Conservation (phyloP, 1,140 invertebrate species). For the Neoseiulus cucumeris region DNA sequence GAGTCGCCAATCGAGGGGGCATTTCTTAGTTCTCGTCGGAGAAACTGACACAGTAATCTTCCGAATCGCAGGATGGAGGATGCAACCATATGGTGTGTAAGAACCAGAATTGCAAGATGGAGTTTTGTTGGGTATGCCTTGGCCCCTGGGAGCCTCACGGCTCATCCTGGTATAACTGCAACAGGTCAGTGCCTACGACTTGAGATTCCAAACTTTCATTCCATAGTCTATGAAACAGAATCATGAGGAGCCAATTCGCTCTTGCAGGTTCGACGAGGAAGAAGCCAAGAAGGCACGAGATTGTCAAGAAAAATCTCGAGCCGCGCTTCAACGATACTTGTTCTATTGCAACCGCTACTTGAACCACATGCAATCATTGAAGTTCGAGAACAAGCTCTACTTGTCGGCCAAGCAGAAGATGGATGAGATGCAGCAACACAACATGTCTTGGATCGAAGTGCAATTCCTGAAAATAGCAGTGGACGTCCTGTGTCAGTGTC, state of each 20-base stretch:
- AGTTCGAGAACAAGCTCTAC: slow-evolving; percentile 90
- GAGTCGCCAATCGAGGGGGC: neutral
- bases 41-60: slow-evolving; percentile 23
- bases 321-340: slow-evolving; percentile 75
- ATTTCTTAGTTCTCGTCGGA: neutral
- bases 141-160: slow-evolving; percentile 97
- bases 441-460: slow-evolving; percentile 99
- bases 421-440: slow-evolving; percentile 99
- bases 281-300: slow-evolving; percentile 86
- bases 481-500: slow-evolving; percentile 87
- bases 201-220: neutral
- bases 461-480: slow-evolving; percentile 68
- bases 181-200: neutral
- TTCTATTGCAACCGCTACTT: slow-evolving; percentile 98
- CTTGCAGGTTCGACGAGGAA: slow-evolving; percentile 86
- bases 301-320: slow-evolving; percentile 79
- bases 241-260: too few species aligned
- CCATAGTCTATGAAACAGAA: neutral
- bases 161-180: slow-evolving; percentile 54
- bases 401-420: slow-evolving; percentile 88
- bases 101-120: slow-evolving; percentile 90
- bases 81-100: slow-evolving; percentile 99
- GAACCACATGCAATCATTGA: slow-evolving; percentile 97
- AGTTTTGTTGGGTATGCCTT: slow-evolving; percentile 98
- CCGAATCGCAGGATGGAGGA: slow-evolving; percentile 51